phyloP scores from a whole-genome alignment of 2,797 vertebrate species.

The Myotis pilosus region DNA sequence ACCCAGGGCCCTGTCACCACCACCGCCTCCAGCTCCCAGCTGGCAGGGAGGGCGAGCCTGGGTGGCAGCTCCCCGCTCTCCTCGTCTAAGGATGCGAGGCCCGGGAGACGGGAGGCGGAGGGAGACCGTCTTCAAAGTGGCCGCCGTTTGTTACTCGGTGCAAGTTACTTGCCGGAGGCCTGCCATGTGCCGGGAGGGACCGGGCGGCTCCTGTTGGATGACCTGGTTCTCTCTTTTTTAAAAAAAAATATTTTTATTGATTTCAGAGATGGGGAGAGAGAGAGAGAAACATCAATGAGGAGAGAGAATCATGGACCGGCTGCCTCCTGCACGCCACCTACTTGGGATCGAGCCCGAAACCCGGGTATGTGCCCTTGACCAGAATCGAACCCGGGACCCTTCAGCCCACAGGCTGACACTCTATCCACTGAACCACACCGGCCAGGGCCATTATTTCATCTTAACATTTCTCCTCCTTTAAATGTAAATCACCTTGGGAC shows the following conservation, averaged over 20 bases:
- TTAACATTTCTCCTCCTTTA: not conserved
- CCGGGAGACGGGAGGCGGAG: not conserved
- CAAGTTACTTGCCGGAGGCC: not conserved
- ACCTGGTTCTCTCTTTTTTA: not conserved
- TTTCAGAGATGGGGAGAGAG: no score
- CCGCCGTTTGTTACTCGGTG: not conserved
- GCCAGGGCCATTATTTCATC: not conserved
- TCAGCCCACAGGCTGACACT: no score
- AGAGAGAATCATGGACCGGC: no score
- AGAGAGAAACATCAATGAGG: no score
- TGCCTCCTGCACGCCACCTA: no score
- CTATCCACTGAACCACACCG: no score
- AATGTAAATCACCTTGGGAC: not conserved
- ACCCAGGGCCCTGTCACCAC: not conserved
- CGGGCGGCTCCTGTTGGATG: accelerated
- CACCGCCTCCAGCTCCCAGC: not conserved
- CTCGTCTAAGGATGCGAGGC: not conserved
- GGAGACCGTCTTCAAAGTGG: not conserved
- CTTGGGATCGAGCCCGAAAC: no score
- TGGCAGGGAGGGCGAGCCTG: not conserved
- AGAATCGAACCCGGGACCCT: no score
- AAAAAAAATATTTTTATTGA: no score
- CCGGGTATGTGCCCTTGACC: no score
- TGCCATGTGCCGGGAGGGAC: accelerated
- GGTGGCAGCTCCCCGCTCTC: not conserved